Base-by-base conservation (phyloP, 37 sponge, comb jelly and placozoan genomes). In the Axinella damicornis region DNA sequence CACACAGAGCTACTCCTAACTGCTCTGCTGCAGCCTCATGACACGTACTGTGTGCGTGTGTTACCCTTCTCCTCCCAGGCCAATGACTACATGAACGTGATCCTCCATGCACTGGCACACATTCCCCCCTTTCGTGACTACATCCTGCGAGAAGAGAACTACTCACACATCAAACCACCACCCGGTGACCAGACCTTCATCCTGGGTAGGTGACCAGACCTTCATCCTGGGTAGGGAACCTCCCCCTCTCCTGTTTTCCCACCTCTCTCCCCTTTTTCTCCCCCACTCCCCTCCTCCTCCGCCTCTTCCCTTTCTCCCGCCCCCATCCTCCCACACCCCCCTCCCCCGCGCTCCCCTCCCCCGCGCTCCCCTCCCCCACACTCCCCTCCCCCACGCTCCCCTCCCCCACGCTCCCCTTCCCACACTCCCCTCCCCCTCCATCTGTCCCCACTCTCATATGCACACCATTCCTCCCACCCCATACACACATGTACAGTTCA, bases 51-150 rank as follows among this genome's bases (percentile, higher is more conserved):
- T n/a, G n/a, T n/a, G n/a, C n/a, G n/a, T n/a, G n/a, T n/a, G n/a
- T n/a, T n/a, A n/a, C n/a, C n/a, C n/a, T n/a, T n/a, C n/a, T n/a
- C n/a, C n/a, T n/a, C n/a, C 46, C 46, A 92, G 87, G 95, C 97
- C 31, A 98, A 98, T 80, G 99, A 98, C 86, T 98, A 98, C 84
- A 96, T 96, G 97, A 98, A 98, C 53, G 95, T 98, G n/a, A 81
- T 98, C 1, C 77, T 98, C 5, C 94, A 95, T 78, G 79, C 93
- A 1, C 76, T 98, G 85, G 91, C 87, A 22, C 99, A 98, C 55
- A 91, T 98, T 14, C 28, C 75, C 11, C 97, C 97, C 0, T 62
- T 98, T 52, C 81, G 97, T 41, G 83, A 95, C 81, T 98, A 79
- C 83, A 92, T 98, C 81, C 87, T 98, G 24, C 19, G 83, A 11